phyloP scores from a whole-genome alignment of 1,140 invertebrate genomes.

The Helicoverpa armigera region DNA sequence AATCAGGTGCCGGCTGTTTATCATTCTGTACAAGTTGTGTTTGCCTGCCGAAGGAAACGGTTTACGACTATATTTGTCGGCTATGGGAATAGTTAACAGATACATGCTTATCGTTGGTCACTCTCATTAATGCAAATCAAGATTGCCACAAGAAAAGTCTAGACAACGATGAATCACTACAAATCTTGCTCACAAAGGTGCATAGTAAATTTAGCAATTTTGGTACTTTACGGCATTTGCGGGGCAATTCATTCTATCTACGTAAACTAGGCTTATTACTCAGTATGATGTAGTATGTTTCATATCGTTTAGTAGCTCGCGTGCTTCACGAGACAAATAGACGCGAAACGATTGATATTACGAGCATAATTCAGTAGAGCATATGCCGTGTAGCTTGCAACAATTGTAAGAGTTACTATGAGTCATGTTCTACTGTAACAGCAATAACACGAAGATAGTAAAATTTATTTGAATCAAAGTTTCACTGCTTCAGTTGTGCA shows the following conservation, averaged over 20 bases:
- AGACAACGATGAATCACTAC: too few species aligned
- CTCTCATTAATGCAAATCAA: too few species aligned
- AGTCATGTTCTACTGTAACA: constrained; percentile 17
- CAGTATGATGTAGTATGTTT: constrained; percentile 22
- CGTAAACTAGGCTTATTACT: not conserved
- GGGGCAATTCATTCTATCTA: not conserved
- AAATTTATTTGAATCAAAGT: constrained; percentile 34
- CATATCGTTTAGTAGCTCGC: constrained; percentile 30
- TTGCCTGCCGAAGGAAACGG: not conserved
- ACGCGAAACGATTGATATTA: constrained; percentile 28
- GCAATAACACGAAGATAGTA: constrained; percentile 36
- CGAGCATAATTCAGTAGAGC: constrained; percentile 12
- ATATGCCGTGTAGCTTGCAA: not conserved
- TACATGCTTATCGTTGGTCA: not conserved
- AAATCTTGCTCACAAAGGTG: too few species aligned
- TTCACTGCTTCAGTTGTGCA: constrained; percentile 2
- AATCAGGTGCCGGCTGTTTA: constrained; percentile 1
- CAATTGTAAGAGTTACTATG: constrained; percentile 2
- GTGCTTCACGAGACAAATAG: constrained; percentile 38
- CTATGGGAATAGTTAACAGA: not conserved
- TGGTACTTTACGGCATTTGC: not conserved
- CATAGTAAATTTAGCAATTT: too few species aligned
- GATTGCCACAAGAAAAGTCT: too few species aligned
- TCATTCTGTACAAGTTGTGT: constrained; percentile 11
- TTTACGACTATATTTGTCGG: constrained; percentile 16